phyloP scores from a whole-genome alignment of 2,113 vertebrate species.

The Corapipo altera region DNA sequence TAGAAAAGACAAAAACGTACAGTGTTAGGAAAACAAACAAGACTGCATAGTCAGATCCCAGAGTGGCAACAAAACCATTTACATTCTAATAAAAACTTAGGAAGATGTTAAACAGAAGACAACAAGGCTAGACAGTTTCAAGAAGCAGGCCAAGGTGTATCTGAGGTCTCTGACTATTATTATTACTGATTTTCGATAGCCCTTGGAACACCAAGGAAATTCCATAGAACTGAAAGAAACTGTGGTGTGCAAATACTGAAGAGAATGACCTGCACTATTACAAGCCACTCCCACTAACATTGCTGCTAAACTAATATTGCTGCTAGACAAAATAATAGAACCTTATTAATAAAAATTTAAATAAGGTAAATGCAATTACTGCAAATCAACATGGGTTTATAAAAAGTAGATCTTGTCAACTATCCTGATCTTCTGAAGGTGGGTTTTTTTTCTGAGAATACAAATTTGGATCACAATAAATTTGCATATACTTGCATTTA shows the following conservation, averaged over 20 bases:
- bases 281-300: not conserved
- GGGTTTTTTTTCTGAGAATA: not conserved
- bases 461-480: not conserved
- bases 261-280: not conserved
- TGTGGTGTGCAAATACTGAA: not conserved
- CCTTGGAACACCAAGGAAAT: not conserved
- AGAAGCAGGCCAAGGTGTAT: not conserved
- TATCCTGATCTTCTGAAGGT: not conserved
- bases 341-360: not conserved
- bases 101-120: not conserved
- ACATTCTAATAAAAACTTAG: constrained; percentile 6
- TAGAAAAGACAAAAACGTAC: not conserved
- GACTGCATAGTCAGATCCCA: not conserved
- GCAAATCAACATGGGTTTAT: not conserved
- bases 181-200: not conserved
- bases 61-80: not conserved
- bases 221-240: not conserved
- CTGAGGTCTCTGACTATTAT: not conserved
- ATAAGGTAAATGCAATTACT: not conserved
- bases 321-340: not conserved
- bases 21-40: not conserved
- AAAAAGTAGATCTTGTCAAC: not conserved
- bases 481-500: not conserved
- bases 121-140: not conserved
- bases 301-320: not conserved